A percentile compares a stretch with the other conserved stretches of the same genome.
Conservation (phyloP, 1,140 invertebrate species). For the Phenacoccus solenopsis region DNA sequence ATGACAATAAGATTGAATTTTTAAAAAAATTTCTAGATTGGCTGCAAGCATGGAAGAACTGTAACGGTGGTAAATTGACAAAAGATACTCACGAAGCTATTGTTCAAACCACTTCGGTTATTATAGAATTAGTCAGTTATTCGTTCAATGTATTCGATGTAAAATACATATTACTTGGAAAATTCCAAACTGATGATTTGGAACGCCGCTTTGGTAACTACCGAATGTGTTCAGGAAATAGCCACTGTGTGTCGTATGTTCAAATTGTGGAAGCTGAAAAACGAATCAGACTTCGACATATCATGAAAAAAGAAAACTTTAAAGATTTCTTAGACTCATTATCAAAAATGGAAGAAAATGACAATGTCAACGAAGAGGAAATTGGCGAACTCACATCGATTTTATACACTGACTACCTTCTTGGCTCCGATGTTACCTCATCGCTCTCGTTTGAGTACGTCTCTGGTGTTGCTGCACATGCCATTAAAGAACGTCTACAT, state of each 20-base stretch:
- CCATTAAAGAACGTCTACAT: no score
- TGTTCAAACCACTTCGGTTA: background rate
- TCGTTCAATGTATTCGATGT: background rate
- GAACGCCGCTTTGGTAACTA: conserved; percentile 23
- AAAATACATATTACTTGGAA: conserved; percentile 19
- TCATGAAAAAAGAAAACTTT: no score
- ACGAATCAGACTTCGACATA: no score
- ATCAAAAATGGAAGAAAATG: no score
- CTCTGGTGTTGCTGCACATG: no score
- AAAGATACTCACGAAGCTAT: background rate
- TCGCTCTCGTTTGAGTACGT: no score
- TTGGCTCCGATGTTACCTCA: no score
- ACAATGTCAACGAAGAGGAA: no score
- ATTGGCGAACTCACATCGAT: no score
- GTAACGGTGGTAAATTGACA: background rate
- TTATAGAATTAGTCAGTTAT: background rate
- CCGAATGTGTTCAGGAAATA: conserved; percentile 17
- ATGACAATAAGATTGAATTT: background rate
- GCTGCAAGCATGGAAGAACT: background rate
- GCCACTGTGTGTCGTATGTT: conserved; percentile 18
- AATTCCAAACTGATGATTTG: conserved; percentile 23
- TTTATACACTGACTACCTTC: no score
- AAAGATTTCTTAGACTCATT: no score
- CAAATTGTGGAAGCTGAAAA: conserved; percentile 23
- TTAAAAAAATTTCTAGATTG: background rate